Evolutionary conservation across 2,888 invertebrate genomes (phyloP).

Genomic region (Ectropis crepuscularia): DNA sequence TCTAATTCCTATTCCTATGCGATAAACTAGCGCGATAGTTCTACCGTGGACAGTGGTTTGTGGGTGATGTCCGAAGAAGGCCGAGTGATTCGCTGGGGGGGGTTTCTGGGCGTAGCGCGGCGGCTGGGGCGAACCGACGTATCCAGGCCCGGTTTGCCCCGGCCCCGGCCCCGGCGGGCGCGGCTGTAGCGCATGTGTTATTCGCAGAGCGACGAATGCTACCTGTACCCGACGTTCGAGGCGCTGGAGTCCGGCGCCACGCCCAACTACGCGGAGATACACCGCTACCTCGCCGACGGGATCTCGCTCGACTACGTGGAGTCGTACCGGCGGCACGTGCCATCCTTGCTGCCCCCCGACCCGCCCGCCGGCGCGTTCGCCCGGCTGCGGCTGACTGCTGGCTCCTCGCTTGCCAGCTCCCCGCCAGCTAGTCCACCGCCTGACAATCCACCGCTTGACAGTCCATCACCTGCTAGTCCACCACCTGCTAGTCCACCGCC

Average conservation of each 20-base stretch:
- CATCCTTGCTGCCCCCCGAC: conserved; percentile 46
- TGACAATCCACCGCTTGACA: neutral
- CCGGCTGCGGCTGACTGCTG: too few relatives aligned
- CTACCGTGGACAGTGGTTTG: too few relatives aligned
- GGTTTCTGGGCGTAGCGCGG: too few relatives aligned
- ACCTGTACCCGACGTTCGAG: conserved; percentile 81
- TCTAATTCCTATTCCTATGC: too few relatives aligned
- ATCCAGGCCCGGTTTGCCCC: too few relatives aligned
- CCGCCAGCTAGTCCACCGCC: conserved; percentile 1
- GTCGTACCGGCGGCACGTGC: conserved; percentile 72
- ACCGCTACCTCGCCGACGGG: conserved; percentile 71
- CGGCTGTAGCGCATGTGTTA: too few relatives aligned
- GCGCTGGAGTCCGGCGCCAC: conserved; percentile 80
- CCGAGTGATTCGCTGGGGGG: too few relatives aligned
- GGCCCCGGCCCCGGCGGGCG: too few relatives aligned
- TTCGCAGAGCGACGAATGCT: conserved; percentile 71
- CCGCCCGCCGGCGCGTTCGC: conserved; percentile 19
- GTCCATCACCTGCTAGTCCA: conserved; percentile 6
- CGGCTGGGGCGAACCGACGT: too few relatives aligned
- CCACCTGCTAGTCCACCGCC: conserved; percentile 4
- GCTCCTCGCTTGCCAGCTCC: conserved; percentile 20
- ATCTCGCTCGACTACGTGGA: conserved; percentile 73
- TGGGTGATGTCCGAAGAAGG: too few relatives aligned
- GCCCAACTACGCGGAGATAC: conserved; percentile 72
- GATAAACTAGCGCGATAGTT: too few relatives aligned